These are phyloP conservation scores for Danio aesculapii DNA, from an alignment of 2,797 vertebrate genomes.

Conservation along the genomic window DNA sequence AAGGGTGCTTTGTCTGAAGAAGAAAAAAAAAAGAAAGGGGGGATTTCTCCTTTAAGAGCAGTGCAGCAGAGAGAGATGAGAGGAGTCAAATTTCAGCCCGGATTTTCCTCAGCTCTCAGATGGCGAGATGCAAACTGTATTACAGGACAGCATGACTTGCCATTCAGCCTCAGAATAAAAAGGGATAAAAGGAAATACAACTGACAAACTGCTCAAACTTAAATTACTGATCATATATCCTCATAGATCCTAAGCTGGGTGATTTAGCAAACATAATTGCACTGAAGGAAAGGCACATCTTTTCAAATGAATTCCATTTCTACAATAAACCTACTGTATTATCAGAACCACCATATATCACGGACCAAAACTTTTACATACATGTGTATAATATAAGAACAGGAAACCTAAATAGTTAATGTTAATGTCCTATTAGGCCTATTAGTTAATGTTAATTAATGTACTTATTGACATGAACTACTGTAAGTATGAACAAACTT, in stretches of 20 bases:
- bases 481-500: too few species aligned
- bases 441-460: too few species aligned
- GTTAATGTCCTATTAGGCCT: too few species aligned
- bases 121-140: constrained; percentile 32
- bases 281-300: not conserved
- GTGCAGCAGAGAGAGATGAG: constrained; percentile 46
- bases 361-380: not conserved
- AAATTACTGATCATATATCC: too few species aligned
- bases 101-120: constrained; percentile 16
- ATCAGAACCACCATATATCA: not conserved
- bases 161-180: constrained; percentile 14
- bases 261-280: not conserved
- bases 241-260: too few species aligned
- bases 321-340: not conserved
- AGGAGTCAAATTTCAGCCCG: constrained; percentile 38
- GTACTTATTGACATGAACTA: too few species aligned
- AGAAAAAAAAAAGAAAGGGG: not conserved
- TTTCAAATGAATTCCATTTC: not conserved
- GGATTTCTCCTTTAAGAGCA: constrained; percentile 1
- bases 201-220: not conserved
- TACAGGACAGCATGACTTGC: constrained; percentile 37
- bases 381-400: not conserved
- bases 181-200: not conserved
- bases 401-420: not conserved
- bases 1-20: not conserved